Base-by-base conservation (phyloP, 2,888 invertebrate genomes). In the Fragum whitleyi region DNA sequence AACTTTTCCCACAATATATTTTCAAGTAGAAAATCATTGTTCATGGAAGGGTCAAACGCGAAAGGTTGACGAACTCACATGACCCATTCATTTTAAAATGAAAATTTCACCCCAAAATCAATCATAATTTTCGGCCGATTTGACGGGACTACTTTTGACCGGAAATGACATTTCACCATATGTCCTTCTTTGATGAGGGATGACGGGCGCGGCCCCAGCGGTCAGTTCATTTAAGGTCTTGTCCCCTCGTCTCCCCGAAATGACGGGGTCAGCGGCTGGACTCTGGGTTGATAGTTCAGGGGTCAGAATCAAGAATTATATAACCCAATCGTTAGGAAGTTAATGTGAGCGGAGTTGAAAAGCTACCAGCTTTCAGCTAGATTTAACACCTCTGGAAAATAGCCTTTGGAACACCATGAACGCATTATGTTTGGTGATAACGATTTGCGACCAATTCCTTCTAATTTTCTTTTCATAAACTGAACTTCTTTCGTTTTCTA, bases 81-180 rank as follows among this genome's bases (percentile, higher is more conserved):
- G 65, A 65, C 65, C 65, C 42, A 21, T 21, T 21, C 2, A 21
- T 65, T 42, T 32, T 23, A n/a, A 65, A 65, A 65, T 42, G 65
- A 42, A 65, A 57, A 61, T n/a, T 65, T 65, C 65, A 39, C 42
- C 65, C 65, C 65, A 28, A 65, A 65, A 65, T 65, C 65, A 65
- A 65, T 65, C 65, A 65, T 42, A 21, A 65, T 42, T 42, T 65
- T 65, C 65, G 23, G 23, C 39, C 65, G 42, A 69, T 69, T 68
- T 70, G 29, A 70, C 70, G 70, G 70, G 55, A 70, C 70, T 70
- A 70, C 70, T 70, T 70, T 70, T 70, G 70, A 70, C 70, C 70
- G 70, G 70, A 70, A 70, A 70, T 70, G 70, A 65, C 65, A 65
- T 65, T 42, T 42, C 21, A 42, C 65, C 65, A 65, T 65, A 65